Percentiles rank a stretch among this genome's conserved stretches.
Conservation (phyloP, 1,140 invertebrate genomes). For the Papilio aristodemus region DNA sequence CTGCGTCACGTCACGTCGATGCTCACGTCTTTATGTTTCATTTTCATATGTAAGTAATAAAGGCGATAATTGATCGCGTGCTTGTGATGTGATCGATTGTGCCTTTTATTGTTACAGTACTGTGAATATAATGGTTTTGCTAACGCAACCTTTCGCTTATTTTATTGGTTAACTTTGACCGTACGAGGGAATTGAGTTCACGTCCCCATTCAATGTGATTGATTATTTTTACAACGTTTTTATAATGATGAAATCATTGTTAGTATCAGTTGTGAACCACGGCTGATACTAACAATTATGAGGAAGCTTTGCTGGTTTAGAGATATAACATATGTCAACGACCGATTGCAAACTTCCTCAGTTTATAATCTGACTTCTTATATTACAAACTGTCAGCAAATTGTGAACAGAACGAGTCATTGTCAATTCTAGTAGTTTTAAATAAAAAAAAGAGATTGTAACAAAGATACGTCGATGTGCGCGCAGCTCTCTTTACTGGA, state of each 20-base stretch:
- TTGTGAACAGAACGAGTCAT: too few species aligned
- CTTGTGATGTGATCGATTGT: slow-evolving; percentile 16
- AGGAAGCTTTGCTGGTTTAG: background rate
- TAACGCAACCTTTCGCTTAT: slow-evolving; percentile 27
- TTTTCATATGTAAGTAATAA: slow-evolving; percentile 10
- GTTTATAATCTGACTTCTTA: too few species aligned
- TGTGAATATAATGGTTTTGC: slow-evolving; percentile 25
- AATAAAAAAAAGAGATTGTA: too few species aligned
- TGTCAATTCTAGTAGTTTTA: too few species aligned
- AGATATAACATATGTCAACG: too few species aligned
- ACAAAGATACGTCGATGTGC: background rate
- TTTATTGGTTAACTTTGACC: slow-evolving; percentile 30
- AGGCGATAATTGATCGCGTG: slow-evolving; percentile 2
- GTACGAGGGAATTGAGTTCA: slow-evolving; percentile 21
- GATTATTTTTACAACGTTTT: slow-evolving; percentile 1
- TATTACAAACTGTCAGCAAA: too few species aligned
- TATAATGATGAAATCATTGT: background rate
- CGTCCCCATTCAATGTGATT: background rate
- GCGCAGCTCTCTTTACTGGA: background rate
- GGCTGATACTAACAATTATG: too few species aligned
- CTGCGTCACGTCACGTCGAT: background rate
- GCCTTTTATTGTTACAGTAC: background rate
- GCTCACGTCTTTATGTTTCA: background rate
- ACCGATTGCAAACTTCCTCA: too few species aligned
- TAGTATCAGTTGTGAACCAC: background rate